These are phyloP conservation scores for Chauna torquata DNA, from an alignment of 2,113 vertebrate genomes.

Conservation along the genomic window DNA sequence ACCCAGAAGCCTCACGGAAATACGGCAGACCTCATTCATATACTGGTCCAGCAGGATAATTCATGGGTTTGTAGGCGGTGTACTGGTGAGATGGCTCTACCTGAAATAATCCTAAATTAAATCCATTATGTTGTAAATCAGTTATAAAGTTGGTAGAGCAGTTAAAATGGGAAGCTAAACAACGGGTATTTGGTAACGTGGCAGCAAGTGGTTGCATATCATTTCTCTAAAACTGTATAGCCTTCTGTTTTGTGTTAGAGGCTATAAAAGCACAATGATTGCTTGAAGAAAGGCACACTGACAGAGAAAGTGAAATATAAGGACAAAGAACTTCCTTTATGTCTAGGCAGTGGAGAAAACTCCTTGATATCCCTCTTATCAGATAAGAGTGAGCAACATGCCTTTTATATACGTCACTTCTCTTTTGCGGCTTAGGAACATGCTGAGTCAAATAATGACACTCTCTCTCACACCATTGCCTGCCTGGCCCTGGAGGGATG, in stretches of 20 bases:
- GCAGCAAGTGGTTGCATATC: neutral
- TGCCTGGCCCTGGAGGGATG: conserved; percentile 11
- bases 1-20: neutral
- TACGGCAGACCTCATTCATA: neutral
- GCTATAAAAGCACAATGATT: neutral
- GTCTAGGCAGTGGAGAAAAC: conserved; percentile 68
- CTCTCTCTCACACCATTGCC: neutral
- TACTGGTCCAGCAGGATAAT: neutral
- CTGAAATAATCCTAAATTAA: neutral
- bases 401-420: conserved; percentile 47
- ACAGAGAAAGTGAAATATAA: conserved; percentile 53
- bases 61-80: neutral
- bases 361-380: conserved; percentile 68
- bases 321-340: conserved; percentile 50
- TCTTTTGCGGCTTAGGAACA: conserved; percentile 76
- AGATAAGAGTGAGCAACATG: conserved; percentile 5
- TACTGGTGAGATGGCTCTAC: neutral
- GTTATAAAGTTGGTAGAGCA: neutral
- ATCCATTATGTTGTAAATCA: neutral
- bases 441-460: conserved; percentile 74
- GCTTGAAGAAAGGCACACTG: neutral
- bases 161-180: neutral
- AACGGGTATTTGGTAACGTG: neutral
- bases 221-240: neutral
- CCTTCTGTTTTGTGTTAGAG: neutral